Base-by-base conservation (phyloP, 2,888 invertebrate genomes). In the Diachrysia chrysitis region DNA sequence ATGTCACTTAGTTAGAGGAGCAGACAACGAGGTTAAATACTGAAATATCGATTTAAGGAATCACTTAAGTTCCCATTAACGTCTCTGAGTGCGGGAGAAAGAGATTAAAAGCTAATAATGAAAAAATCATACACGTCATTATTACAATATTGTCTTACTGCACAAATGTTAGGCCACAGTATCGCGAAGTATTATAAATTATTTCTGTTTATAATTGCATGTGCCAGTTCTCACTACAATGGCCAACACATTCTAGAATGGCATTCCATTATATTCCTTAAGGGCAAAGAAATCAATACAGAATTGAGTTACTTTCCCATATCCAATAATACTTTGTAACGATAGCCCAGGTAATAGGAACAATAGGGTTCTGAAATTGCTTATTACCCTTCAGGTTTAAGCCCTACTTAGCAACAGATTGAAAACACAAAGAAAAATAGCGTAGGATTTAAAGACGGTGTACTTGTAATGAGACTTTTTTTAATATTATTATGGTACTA, bases 361-460 rank as follows among this genome's bases (percentile, higher is more conserved):
- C n/a, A 62, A 63, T 58, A 23, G 54, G 23, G n/a, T 29, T 51
- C 19, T 2, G 58, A 37, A 59, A 55, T 64, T 54, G 32, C 42
- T 12, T 58, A 46, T 48, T 51, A 35, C 2, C 21, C 23, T 51
- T 2, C 46, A 37, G 17, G 12, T n/a, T 16, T 35, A 35, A 53
- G n/a, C 46, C 21, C 23, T 12, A 14, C 17, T 32, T 32, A 32
- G 32, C 32, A 32, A 46, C 51, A 48, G 21, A 63, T 35, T 55
- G 51, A 46, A 53, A 57, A 53, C 56, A 35, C 35, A 16, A 16
- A 58, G 19, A 57, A 63, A 66, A 62, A 55, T 56, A 35, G 10
- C 12, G 35, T n/a, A 2, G 19, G 19, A 29, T 25, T 25, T 25
- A 57, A 63, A 67, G 58, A 19, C 12, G 17, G 58, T 46, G 17